Conservation (phyloP, 2,888 invertebrate species). For the Cephus rjabovi region DNA sequence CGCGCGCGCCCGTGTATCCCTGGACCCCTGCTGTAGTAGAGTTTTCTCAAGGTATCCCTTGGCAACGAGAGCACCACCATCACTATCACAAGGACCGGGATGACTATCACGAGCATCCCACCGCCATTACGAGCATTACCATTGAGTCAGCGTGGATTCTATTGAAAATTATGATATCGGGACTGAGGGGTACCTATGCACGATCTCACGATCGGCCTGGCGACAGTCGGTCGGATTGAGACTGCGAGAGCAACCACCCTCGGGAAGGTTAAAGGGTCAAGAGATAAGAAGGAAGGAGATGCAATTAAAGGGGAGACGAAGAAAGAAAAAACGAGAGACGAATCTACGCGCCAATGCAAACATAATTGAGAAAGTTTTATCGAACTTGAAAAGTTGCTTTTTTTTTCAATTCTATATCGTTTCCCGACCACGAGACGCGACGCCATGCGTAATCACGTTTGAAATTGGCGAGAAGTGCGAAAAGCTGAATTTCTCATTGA, state of each 20-base stretch:
- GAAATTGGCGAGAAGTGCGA: no score
- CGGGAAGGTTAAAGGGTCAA: no score
- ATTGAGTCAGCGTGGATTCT: not conserved
- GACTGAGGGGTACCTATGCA: no score
- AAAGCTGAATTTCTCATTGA: not conserved
- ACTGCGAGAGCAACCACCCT: no score
- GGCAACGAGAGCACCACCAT: slow-evolving; percentile 53
- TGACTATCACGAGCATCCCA: not conserved
- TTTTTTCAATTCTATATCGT: not conserved
- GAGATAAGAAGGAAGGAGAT: no score
- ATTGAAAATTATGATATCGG: no score
- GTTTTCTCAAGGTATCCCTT: slow-evolving; percentile 67
- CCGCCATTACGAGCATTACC: not conserved
- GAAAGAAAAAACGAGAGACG: not conserved
- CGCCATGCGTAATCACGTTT: not conserved
- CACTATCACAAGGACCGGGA: not conserved
- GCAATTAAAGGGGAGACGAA: not conserved
- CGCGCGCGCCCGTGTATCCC: slow-evolving; percentile 23
- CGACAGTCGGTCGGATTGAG: no score
- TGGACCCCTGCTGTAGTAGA: slow-evolving; percentile 37
- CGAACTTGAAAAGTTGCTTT: no score
- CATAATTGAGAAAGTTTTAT: not conserved
- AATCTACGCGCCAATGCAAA: not conserved
- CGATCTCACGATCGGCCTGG: not conserved
- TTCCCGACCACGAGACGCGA: no score